Evolutionary conservation across 2,888 invertebrate species (phyloP).

Genomic region (Mimachlamys varia): DNA sequence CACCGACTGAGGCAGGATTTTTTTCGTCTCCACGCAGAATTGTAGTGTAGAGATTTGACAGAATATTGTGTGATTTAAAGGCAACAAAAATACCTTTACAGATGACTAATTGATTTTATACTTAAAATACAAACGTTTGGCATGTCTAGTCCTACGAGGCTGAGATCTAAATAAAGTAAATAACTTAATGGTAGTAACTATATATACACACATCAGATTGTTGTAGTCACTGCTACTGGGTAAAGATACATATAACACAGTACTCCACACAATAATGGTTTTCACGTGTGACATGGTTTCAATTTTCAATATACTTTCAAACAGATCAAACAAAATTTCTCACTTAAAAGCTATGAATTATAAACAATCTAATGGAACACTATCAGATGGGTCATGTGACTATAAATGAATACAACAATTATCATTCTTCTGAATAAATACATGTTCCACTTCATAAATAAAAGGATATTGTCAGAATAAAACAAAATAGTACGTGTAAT

Average conservation of each 20-base stretch:
- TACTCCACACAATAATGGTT: background rate
- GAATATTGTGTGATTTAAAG: background rate
- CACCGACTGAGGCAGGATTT: background rate
- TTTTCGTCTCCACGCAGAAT: background rate
- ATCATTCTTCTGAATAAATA: background rate
- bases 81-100: background rate
- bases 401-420: background rate
- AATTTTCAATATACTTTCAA: constrained; percentile 8
- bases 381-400: background rate
- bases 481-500: background rate
- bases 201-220: background rate
- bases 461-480: background rate
- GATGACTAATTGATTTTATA: background rate
- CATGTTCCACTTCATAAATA: background rate
- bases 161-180: constrained; percentile 2
- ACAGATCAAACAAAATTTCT: background rate
- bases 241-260: background rate
- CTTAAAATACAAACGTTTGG: background rate
- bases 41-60: background rate
- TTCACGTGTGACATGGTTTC: background rate
- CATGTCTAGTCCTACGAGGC: background rate
- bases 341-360: background rate
- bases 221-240: background rate
- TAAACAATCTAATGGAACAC: background rate
- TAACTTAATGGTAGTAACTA: constrained; percentile 14